Evolutionary conservation across 2,113 vertebrate species (phyloP).

Genomic region (Myotis yumanensis): DNA sequence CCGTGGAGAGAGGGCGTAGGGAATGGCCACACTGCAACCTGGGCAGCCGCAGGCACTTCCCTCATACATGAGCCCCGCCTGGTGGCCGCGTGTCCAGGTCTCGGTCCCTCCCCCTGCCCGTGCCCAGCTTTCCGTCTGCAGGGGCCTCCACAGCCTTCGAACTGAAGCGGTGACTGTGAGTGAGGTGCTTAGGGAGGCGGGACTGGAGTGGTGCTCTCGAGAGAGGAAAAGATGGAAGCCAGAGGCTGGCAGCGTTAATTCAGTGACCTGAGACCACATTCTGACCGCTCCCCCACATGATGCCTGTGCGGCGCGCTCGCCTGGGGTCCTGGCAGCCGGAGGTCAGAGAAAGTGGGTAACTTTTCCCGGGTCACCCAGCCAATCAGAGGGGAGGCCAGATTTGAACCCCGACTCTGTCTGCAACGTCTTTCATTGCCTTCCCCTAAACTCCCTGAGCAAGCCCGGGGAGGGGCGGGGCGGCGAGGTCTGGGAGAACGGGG

Average conservation of each 20-base stretch:
- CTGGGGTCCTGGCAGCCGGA: background rate
- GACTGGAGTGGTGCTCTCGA: background rate
- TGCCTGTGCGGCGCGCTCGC: fast-evolving
- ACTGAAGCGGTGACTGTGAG: background rate
- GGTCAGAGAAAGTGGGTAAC: background rate
- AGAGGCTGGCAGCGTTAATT: fast-evolving
- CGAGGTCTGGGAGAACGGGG: background rate
- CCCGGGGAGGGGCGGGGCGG: background rate
- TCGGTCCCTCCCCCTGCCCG: fast-evolving
- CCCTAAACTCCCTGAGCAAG: fast-evolving
- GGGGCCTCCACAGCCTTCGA: fast-evolving
- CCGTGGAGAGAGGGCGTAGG: fast-evolving
- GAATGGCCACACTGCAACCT: fast-evolving
- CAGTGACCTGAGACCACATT: background rate
- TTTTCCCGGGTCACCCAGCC: background rate
- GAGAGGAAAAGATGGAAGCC: background rate
- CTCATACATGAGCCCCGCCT: too few species aligned
- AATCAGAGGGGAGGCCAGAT: background rate
- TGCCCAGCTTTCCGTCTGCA: background rate
- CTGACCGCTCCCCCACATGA: fast-evolving
- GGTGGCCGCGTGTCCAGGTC: fast-evolving
- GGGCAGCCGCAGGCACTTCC: fast-evolving
- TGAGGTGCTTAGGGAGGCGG: background rate
- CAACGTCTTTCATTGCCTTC: background rate
- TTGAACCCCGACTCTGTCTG: background rate